Base-by-base conservation (phyloP, 2,113 vertebrate genomes). In the Salvelinus alpinus region DNA sequence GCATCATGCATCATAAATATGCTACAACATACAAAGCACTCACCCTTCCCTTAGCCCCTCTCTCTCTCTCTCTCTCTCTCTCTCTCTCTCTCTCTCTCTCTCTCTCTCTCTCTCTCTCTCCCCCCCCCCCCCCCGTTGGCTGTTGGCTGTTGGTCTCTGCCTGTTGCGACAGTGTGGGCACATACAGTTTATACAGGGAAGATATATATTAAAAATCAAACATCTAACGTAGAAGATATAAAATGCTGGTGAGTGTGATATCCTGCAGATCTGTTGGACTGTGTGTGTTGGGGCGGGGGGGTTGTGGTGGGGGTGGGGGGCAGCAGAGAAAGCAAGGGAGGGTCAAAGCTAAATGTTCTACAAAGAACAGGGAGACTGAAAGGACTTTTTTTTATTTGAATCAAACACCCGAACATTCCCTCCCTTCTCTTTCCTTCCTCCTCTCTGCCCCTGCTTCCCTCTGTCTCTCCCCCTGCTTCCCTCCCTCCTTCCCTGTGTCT, bases 261-360 rank as follows among this genome's bases (percentile, higher is more conserved):
- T 94, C 94, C 92, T 86, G 93, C 94, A 94, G 95, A 95, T 95
- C 94, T 92, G 94, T 91, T 92, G 90, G 91, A 91, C 90, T 87
- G 85, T 85, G 81, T 67, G 64, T 54, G 71, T 71, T 60, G 81
- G 80, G 84, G 81, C 78, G 70, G 74, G 85, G 82, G 73, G 59
- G 64, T 67, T 60, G 76, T 70, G 73, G 81, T 72, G 82, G 92
- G 94, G 94, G 91, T 4, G 95, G 95, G 95, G 94, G 95, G 95
- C 95, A 94, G 89, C 83, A 87, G 82, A 81, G 88, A 92, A 92
- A 93, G 93, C 94, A 94, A 94, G 95, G 95, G 96, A 96, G 96
- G 96, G 96, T 96, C 96, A 96, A 94, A 96, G 95, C 95, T 95
- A 95, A 94, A 93, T 92, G 96, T 95, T 94, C 94, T 94, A 94